These are phyloP conservation scores for Gopherus flavomarginatus DNA, from an alignment of 2,113 vertebrate species.

Conservation along the genomic window DNA sequence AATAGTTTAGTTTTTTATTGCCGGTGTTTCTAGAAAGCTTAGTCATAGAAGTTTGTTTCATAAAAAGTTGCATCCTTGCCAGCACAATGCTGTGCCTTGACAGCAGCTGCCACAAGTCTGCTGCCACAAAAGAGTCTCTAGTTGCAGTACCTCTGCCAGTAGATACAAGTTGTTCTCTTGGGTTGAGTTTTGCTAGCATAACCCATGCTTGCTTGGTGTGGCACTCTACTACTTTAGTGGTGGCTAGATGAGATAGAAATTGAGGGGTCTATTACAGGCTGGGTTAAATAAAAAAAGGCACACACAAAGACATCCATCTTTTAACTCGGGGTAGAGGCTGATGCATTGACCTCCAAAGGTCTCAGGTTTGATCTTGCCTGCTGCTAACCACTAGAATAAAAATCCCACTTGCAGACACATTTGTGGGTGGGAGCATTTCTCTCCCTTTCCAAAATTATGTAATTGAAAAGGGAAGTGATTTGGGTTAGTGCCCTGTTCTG, in stretches of 20 bases:
- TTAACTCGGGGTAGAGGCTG: background rate
- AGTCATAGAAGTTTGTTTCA: constrained; percentile 72
- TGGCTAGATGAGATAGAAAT: background rate
- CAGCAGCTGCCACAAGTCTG: constrained; percentile 65
- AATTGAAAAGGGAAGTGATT: constrained; percentile 29
- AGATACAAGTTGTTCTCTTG: constrained; percentile 70
- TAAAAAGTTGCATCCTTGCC: constrained; percentile 73
- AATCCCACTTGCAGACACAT: constrained; percentile 51
- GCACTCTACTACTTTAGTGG: background rate
- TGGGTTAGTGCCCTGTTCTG: constrained; percentile 1
- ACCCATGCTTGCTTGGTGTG: constrained; percentile 2
- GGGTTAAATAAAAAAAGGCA: background rate
- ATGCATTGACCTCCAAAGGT: background rate
- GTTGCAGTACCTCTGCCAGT: constrained; percentile 68
- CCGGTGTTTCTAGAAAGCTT: constrained; percentile 69
- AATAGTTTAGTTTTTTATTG: constrained; percentile 73
- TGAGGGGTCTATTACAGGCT: background rate
- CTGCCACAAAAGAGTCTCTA: constrained; percentile 66
- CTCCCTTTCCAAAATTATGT: background rate
- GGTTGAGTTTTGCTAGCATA: constrained; percentile 60
- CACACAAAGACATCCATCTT: background rate
- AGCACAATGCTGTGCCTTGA: constrained; percentile 67
- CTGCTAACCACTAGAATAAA: background rate
- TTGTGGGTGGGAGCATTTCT: constrained; percentile 26
- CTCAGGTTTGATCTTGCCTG: background rate